Evolutionary conservation across 1,140 invertebrate genomes (phyloP), one percentile per base, ranked within the genome.

Genomic region (Aricia agestis): DNA sequence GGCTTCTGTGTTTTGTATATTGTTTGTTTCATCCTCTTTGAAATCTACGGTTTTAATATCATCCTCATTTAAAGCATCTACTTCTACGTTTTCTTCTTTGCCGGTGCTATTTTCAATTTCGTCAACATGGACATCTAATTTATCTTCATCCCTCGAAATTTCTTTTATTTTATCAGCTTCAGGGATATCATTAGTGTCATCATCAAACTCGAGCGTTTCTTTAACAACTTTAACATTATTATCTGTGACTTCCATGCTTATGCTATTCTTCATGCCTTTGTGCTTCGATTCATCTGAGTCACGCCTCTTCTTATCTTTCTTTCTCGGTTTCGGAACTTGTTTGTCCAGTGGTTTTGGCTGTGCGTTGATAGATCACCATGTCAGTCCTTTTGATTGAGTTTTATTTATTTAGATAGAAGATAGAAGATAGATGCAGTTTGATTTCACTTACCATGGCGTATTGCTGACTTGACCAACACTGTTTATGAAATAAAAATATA

Each of bases 251-350:
- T 87, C 83, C 84, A 89, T 88, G 81, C 85, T 91, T 79, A 87
- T 81, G 78, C 76, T 84, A 84, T 86, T 90, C 69, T 81, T 80
- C 73, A 89, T 82, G 72, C 79, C 80, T 77, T 82, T 84, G 78
- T 81, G 75, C 13, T 80, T 86, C 70, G 84, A 82, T 73, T 79
- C 76, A 78, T 91, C 92, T 78, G 75, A 77, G 70, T 85, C 83
- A 57, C 82, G 79, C 78, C 80, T 86, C 69, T 84, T 89, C 74
- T 82, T 87, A 52, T 92, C 89, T 42, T 82, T 86, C 73, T 91
- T 92, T 72, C 90, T 87, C 72, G 90, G 82, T 92, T 94, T 95
- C 63, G 95, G 95, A 85, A 95, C n/a, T n/a, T n/a, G n/a, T n/a
- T n/a, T n/a, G n/a, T n/a, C n/a, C n/a, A n/a, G n/a, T n/a, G n/a